Evolutionary conservation across 2,797 vertebrate species (phyloP).

Genomic region (Spheniscus humboldti): DNA sequence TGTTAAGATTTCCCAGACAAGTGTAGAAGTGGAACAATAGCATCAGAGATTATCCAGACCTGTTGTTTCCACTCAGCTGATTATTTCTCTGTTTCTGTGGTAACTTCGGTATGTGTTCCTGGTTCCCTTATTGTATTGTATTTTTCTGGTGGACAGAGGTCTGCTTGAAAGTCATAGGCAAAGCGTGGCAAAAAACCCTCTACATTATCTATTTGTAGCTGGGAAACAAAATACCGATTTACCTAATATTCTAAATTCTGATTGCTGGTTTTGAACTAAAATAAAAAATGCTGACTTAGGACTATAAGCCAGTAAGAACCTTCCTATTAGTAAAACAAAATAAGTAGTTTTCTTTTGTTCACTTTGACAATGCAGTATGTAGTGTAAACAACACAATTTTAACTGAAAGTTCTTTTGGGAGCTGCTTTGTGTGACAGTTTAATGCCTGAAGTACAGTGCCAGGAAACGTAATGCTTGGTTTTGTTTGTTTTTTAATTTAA

Average conservation of each 20-base stretch:
- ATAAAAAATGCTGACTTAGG: not conserved
- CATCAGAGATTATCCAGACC: not conserved
- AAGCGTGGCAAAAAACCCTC: fast-evolving
- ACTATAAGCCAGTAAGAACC: not conserved
- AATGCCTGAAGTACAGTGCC: not conserved
- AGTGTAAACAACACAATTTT: not conserved
- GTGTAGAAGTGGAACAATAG: not conserved
- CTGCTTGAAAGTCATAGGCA: not conserved
- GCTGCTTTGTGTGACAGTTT: not conserved
- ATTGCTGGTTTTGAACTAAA: not conserved
- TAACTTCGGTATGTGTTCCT: not conserved
- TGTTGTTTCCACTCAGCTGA: not conserved
- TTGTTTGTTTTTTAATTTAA: not conserved
- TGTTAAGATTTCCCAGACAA: not conserved
- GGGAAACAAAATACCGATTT: not conserved
- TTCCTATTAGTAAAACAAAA: not conserved
- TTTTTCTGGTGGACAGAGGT: not conserved
- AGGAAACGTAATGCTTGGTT: not conserved
- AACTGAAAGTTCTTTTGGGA: not conserved
- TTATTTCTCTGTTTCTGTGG: not conserved
- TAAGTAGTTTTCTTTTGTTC: not conserved
- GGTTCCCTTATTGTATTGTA: not conserved
- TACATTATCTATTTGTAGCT: not conserved
- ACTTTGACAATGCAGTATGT: not conserved
- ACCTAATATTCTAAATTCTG: not conserved